Base-by-base conservation (phyloP, 92 coral and sea anemone genomes). In the Pocillopora grandis region DNA sequence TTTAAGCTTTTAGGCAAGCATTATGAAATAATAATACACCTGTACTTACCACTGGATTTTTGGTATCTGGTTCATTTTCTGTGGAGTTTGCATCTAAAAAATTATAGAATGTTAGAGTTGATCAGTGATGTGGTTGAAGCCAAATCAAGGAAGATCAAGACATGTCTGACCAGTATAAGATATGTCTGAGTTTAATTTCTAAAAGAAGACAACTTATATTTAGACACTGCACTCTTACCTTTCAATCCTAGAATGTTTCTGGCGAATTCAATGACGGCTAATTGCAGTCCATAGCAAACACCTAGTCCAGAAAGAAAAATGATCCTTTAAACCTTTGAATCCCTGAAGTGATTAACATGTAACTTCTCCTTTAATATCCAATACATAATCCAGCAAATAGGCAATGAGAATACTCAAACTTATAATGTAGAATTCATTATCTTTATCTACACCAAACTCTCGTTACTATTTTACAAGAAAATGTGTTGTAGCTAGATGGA, bases 211-310 rank as follows among this genome's bases (percentile, higher is more conserved):
- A 42, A 9, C 27, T 19, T 4, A 14, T 18, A 68, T 12, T 31
- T 15, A 13, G 9, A 68, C 48, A 2, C 10, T 31, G 49, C 48
- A 68, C 17, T 37, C 71, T 87, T 76, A 93, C 98, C 98, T 89
- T 90, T 94, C 90, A 95, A 92, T 76, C 94, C 97, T 58, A 96
- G 87, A 20, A 94, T 88, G 84, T 92, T 88, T 81, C 99, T 87
- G 18, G 99, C 95, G 90, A 88, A 96, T 70, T 96, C 99, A 58
- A 94, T 93, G 55, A 96, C 98, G 6, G 99, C 99, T 59, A 96
- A 92, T 88, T 96, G 99, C 91, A 96, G 90, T 62, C 99, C 99
- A 88, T 94, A 95, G 79, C 99, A 96, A 62, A 96, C 92, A 76
- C 99, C 99, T 96, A 66, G 80, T 14, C 80, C 27, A 80, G 65